These are phyloP conservation scores for Danionella cerebrum DNA, from an alignment of 2,113 vertebrate species.

Conservation along the genomic window DNA sequence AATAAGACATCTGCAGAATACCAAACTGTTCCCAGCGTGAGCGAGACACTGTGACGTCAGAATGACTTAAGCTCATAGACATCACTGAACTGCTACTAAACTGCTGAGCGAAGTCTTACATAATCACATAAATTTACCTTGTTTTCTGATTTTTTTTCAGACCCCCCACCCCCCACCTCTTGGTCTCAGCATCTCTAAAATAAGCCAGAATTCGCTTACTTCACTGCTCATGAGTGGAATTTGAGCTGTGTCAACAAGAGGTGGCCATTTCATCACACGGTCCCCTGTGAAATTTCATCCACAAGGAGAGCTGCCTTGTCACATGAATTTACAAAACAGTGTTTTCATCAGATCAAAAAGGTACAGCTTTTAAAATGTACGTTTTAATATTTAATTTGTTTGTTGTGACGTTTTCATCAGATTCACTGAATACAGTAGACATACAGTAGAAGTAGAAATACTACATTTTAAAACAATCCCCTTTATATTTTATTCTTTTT, in stretches of 20 bases:
- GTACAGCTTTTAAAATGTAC: too few species aligned
- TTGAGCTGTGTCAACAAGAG: slow-evolving; percentile 4
- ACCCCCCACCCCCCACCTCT: neutral
- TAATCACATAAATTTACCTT: slow-evolving; percentile 1
- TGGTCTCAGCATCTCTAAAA: neutral
- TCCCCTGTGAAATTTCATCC: neutral
- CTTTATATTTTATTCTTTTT: too few species aligned
- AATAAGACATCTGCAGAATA: neutral
- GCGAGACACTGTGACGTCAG: too few species aligned
- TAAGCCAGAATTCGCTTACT: slow-evolving; percentile 1
- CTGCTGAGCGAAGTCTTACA: neutral
- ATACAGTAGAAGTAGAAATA: too few species aligned
- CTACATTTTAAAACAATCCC: too few species aligned
- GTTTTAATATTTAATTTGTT: too few species aligned
- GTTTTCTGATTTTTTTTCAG: slow-evolving; percentile 6
- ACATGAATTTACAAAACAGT: neutral
- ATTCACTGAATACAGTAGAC: too few species aligned
- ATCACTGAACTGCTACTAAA: too few species aligned
- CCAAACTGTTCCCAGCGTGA: neutral
- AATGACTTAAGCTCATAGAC: too few species aligned
- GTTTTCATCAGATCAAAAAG: too few species aligned
- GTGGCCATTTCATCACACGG: neutral
- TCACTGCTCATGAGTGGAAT: neutral
- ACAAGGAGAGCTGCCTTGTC: neutral
- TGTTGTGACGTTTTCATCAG: too few species aligned